These are phyloP conservation scores for Parotocinclus haroldoi DNA, from an alignment of 2,797 vertebrate genomes.

Conservation along the genomic window DNA sequence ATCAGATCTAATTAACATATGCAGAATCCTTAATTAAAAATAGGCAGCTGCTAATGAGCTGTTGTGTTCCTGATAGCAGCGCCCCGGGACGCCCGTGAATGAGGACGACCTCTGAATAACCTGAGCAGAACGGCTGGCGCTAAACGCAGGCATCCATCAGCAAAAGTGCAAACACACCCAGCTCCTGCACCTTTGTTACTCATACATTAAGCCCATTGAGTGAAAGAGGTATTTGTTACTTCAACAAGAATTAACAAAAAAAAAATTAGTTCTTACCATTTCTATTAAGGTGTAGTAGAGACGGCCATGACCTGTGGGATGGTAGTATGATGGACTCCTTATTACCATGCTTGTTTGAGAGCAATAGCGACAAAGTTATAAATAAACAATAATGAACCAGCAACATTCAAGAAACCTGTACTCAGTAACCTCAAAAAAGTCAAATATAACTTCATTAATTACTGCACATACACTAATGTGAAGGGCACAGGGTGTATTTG, in stretches of 20 bases:
- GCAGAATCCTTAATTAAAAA: slow-evolving; percentile 53
- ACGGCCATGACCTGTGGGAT: too few species aligned
- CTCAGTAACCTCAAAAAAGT: slow-evolving; percentile 6
- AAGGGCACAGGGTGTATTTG: too few species aligned
- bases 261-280: too few species aligned
- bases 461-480: neutral
- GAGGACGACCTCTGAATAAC: slow-evolving; percentile 42
- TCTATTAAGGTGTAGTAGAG: too few species aligned
- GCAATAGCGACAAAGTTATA: too few species aligned
- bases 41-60: slow-evolving; percentile 50
- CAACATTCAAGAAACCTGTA: too few species aligned
- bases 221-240: neutral
- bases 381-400: too few species aligned
- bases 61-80: slow-evolving; percentile 45
- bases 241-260: too few species aligned
- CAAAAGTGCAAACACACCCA: neutral
- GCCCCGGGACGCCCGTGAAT: slow-evolving; percentile 29
- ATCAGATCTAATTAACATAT: slow-evolving; percentile 55
- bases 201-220: slow-evolving; percentile 21
- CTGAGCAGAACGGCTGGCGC: slow-evolving; percentile 16
- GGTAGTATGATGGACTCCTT: too few species aligned
- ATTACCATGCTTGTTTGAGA: too few species aligned
- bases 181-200: slow-evolving; percentile 5
- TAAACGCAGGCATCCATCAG: slow-evolving; percentile 40
- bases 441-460: slow-evolving; percentile 1